Conservation (phyloP, 2,888 invertebrate genomes). For the Caenorhabditis sp. region DNA sequence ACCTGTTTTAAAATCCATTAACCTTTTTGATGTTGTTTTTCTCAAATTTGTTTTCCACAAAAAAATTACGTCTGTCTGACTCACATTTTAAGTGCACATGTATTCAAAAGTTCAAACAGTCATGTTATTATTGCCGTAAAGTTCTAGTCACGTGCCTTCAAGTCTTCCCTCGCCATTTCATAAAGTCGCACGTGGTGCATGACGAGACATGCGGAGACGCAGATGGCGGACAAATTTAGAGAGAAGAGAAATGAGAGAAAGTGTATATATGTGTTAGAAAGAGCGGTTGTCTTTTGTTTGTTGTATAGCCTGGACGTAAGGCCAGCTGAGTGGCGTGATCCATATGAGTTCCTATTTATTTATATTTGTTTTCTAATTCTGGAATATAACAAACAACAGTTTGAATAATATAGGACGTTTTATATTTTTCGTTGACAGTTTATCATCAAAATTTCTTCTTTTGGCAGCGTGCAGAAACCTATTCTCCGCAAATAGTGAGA, state of each 20-base stretch:
- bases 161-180: neutral
- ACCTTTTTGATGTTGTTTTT: too few species aligned
- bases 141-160: neutral
- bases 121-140: neutral
- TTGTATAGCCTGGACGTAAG: neutral
- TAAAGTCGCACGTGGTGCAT: neutral
- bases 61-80: neutral
- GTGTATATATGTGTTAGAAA: too few species aligned
- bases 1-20: too few species aligned
- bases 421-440: too few species aligned
- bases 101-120: neutral
- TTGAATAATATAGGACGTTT: too few species aligned
- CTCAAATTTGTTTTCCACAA: neutral
- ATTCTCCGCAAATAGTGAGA: neutral
- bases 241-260: neutral
- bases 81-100: neutral
- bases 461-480: too few species aligned
- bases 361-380: neutral
- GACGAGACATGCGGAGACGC: neutral
- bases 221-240: neutral
- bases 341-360: neutral
- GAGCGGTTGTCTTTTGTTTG: neutral
- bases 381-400: too few species aligned
- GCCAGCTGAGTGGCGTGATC: constrained; percentile 8
- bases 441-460: too few species aligned